Percentiles rank a stretch among this genome's conserved stretches.
These are phyloP conservation scores for Synchiropus splendidus DNA, from an alignment of 2,113 vertebrate species.

Conservation along the genomic window DNA sequence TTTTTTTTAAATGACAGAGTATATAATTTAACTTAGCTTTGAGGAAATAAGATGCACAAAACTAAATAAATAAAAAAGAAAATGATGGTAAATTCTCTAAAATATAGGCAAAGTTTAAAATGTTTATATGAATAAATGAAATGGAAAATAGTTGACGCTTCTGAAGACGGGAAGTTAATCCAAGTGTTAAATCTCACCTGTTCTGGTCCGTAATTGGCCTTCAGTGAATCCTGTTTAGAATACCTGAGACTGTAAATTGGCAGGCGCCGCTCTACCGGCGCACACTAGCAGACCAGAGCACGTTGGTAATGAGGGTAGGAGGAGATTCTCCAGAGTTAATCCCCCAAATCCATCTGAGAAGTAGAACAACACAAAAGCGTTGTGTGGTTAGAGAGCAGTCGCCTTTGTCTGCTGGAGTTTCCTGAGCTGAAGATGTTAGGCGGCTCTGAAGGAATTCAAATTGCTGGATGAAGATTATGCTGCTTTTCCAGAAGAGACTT, in stretches of 20 bases:
- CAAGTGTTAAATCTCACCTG: constrained; percentile 6
- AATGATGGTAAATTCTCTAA: too few species aligned
- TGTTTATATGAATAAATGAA: too few species aligned
- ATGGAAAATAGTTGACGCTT: too few species aligned
- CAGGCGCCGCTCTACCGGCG: constrained; percentile 4
- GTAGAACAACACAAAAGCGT: constrained; percentile 41
- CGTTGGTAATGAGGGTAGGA: constrained; percentile 46
- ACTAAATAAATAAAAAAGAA: too few species aligned
- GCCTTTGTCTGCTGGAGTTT: background rate
- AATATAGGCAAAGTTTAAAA: too few species aligned
- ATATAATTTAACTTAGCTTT: too few species aligned
- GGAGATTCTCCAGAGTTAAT: constrained; percentile 60
- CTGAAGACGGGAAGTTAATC: background rate
- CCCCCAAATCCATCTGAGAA: constrained; percentile 56
- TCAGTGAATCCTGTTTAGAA: constrained; percentile 12
- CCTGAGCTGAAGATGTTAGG: too few species aligned
- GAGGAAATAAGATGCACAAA: too few species aligned
- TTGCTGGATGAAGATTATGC: constrained; percentile 4
- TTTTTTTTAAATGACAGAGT: too few species aligned
- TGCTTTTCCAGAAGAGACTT: background rate
- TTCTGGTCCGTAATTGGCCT: constrained; percentile 5
- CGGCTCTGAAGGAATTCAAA: too few species aligned
- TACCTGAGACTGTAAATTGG: constrained; percentile 16
- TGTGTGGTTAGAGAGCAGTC: constrained; percentile 28
- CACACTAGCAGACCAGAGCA: constrained; percentile 19